Conservation (phyloP, 2,888 invertebrate genomes). For the Scrobipalpa costella region DNA sequence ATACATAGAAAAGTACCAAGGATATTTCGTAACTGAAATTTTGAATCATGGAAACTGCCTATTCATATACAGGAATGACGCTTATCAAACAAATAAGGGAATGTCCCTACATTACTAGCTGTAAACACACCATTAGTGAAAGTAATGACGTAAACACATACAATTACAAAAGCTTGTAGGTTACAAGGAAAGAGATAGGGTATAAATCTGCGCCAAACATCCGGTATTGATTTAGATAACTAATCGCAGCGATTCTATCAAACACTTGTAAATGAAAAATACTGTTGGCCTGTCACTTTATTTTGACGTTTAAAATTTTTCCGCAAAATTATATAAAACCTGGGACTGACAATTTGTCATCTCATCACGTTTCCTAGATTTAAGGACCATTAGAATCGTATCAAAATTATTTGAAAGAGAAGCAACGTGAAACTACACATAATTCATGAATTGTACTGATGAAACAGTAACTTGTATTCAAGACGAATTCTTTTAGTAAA, state of each 20-base stretch:
- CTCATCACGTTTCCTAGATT: too few relatives aligned
- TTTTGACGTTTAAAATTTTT: background rate
- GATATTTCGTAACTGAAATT: too few relatives aligned
- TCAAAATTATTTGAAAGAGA: too few relatives aligned
- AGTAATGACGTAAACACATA: constrained; percentile 5
- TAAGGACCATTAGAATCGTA: too few relatives aligned
- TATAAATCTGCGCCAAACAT: constrained; percentile 1
- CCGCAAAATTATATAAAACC: too few relatives aligned
- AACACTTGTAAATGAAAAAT: background rate
- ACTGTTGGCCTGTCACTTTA: background rate
- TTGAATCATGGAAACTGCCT: constrained; percentile 6
- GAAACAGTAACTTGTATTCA: too few relatives aligned
- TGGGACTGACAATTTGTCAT: too few relatives aligned
- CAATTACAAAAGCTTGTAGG: background rate
- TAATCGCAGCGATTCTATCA: background rate
- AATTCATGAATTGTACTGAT: too few relatives aligned
- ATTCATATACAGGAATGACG: background rate
- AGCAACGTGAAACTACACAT: too few relatives aligned
- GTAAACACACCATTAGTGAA: constrained; percentile 12
- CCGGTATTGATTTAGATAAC: constrained; percentile 6
- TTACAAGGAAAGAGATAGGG: background rate
- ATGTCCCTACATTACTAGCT: background rate
- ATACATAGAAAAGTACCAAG: too few relatives aligned
- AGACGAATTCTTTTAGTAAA: too few relatives aligned
- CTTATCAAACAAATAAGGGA: constrained; percentile 7